A percentile compares a stretch with the other conserved stretches of the same genome.
Evolutionary conservation across 2,888 invertebrate genomes (phyloP).

Genomic region (Drosophila longiperda): DNA sequence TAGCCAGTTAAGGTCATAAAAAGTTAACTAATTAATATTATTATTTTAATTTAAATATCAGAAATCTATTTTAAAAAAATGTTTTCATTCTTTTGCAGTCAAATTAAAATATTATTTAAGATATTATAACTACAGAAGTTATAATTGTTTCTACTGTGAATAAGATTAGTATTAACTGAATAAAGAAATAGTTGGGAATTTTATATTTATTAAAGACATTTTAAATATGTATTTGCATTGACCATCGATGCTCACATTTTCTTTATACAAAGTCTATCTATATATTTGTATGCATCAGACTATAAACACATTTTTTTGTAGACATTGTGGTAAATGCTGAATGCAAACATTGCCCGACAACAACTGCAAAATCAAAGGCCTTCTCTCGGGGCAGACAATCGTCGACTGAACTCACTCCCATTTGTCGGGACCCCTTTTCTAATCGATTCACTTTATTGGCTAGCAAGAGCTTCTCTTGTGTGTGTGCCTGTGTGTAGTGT

Average conservation of each 20-base stretch:
- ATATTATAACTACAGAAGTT: not conserved
- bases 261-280: not conserved
- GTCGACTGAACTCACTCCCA: not conserved
- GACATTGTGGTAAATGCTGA: not conserved
- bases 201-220: not conserved
- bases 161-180: not conserved
- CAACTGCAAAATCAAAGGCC: not conserved
- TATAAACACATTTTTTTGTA: not conserved
- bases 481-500: not conserved
- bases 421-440: slow-evolving; percentile 1
- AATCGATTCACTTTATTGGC: slow-evolving; percentile 1
- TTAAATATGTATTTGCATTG: not conserved
- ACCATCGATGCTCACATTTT: not conserved
- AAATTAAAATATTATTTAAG: not conserved
- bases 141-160: not conserved
- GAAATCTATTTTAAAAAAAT: not conserved
- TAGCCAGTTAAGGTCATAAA: not conserved
- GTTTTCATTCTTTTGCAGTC: not conserved
- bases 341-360: not conserved
- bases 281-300: not conserved
- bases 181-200: not conserved
- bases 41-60: not conserved
- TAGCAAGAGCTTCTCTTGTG: not conserved
- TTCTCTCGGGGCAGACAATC: not conserved
- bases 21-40: not conserved